Evolutionary conservation across 2,113 vertebrate species (phyloP).

Genomic region (Chionomys nivalis): DNA sequence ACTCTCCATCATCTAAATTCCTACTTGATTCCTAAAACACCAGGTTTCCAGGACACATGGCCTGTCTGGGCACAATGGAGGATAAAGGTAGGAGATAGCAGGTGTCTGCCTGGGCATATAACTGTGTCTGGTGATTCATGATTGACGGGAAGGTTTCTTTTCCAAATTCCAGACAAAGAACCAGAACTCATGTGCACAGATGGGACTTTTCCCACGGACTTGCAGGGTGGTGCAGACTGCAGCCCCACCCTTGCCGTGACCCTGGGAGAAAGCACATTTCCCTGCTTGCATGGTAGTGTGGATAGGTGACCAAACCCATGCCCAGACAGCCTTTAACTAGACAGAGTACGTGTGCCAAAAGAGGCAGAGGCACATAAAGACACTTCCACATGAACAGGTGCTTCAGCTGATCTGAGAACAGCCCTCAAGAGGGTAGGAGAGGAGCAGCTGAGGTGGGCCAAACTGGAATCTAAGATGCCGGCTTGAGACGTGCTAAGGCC

Average conservation of each 20-base stretch:
- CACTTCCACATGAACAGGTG: not conserved
- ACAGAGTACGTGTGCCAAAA: accelerated
- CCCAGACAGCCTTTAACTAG: not conserved
- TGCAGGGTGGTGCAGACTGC: no score
- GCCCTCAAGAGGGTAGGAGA: accelerated
- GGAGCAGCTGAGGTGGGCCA: accelerated
- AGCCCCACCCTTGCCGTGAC: not conserved
- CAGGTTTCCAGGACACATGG: not conserved
- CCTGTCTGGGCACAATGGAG: not conserved
- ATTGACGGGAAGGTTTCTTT: not conserved
- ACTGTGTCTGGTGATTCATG: not conserved
- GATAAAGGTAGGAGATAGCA: not conserved
- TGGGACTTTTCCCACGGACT: not conserved
- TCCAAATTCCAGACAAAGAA: not conserved
- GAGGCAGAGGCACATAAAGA: not conserved
- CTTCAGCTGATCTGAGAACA: not conserved
- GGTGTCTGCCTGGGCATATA: not conserved
- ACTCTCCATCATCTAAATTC: no score
- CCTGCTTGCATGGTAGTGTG: not conserved
- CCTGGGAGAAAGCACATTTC: not conserved
- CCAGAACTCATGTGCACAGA: not conserved
- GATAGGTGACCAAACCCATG: not conserved
- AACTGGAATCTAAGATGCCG: not conserved
- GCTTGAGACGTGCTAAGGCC: not conserved
- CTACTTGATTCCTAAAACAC: not conserved